Conservation (phyloP, 35 echinoderm and acorn worm species). For the Patiria miniata region DNA sequence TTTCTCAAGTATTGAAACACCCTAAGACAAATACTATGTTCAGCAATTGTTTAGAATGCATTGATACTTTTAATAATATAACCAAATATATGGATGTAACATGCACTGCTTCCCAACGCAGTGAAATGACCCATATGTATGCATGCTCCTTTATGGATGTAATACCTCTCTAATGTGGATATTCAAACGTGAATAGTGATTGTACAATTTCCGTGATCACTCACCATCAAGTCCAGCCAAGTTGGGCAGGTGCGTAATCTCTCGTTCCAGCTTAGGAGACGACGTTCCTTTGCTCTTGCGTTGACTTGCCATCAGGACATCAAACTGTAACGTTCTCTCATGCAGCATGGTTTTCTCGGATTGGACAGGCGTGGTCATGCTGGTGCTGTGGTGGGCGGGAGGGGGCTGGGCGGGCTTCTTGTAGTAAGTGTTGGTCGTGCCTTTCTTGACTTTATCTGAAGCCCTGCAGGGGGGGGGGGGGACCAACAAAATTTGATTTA, state of each 20-base stretch:
- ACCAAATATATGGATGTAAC: too few species aligned
- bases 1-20: too few species aligned
- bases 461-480: conserved; percentile 24
- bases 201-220: background rate
- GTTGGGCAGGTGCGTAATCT: conserved; percentile 88
- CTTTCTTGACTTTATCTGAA: conserved; percentile 89
- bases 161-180: too few species aligned
- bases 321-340: conserved; percentile 86
- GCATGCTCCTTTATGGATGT: too few species aligned
- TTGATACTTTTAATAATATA: too few species aligned
- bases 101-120: too few species aligned
- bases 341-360: conserved; percentile 69
- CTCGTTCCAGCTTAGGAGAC: conserved; percentile 65
- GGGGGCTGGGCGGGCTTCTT: conserved; percentile 66
- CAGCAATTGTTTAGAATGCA: too few species aligned
- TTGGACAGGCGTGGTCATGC: background rate
- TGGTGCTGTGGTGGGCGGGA: background rate
- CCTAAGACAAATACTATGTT: too few species aligned
- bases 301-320: conserved; percentile 70
- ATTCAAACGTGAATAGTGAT: too few species aligned
- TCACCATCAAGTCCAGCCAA: conserved; percentile 56
- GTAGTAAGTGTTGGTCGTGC: conserved; percentile 81
- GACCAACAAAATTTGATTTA: too few species aligned
- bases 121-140: too few species aligned
- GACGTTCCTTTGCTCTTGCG: conserved; percentile 47